Conservation (phyloP, 2,113 vertebrate species). For the Hippocampus barbouri region DNA sequence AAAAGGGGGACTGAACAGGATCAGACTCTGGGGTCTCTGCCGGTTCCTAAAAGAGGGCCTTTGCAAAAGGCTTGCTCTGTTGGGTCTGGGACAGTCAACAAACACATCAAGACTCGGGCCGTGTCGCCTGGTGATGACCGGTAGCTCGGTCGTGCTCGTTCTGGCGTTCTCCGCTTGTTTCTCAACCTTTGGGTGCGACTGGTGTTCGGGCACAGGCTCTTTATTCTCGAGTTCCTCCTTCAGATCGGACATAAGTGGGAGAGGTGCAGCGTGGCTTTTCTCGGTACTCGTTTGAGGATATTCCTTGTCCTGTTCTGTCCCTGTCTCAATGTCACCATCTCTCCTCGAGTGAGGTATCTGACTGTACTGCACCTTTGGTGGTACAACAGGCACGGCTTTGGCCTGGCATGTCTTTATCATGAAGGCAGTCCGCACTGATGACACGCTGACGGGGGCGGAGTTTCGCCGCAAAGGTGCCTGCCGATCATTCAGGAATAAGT, state of each 20-base stretch:
- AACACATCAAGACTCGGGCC: conserved; percentile 80
- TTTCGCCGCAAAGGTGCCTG: conserved; percentile 81
- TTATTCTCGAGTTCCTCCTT: conserved; percentile 79
- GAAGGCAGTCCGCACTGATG: conserved; percentile 88
- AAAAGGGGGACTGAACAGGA: conserved; percentile 93
- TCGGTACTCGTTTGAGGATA: conserved; percentile 41
- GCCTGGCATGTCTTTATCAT: conserved; percentile 96
- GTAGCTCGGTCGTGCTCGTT: conserved; percentile 64
- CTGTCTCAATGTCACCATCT: conserved; percentile 60
- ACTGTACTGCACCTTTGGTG: conserved; percentile 92
- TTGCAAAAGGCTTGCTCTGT: conserved; percentile 76
- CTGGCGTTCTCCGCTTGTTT: conserved; percentile 60
- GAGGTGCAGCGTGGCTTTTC: conserved; percentile 57
- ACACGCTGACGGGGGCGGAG: conserved; percentile 90
- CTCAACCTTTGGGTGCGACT: conserved; percentile 53
- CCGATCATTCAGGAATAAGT: conserved; percentile 67
- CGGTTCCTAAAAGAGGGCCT: conserved; percentile 88
- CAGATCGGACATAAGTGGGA: conserved; percentile 67
- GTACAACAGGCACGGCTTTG: conserved; percentile 89
- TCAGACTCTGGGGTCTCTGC: conserved; percentile 94
- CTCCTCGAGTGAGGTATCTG: conserved; percentile 85
- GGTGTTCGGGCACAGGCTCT: conserved; percentile 59
- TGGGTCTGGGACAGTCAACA: conserved; percentile 83
- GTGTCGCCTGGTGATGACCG: conserved; percentile 79
- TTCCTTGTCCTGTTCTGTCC: conserved; percentile 60